Conservation (phyloP, 2,113 vertebrate genomes). For the Sapayoa aenigma region DNA sequence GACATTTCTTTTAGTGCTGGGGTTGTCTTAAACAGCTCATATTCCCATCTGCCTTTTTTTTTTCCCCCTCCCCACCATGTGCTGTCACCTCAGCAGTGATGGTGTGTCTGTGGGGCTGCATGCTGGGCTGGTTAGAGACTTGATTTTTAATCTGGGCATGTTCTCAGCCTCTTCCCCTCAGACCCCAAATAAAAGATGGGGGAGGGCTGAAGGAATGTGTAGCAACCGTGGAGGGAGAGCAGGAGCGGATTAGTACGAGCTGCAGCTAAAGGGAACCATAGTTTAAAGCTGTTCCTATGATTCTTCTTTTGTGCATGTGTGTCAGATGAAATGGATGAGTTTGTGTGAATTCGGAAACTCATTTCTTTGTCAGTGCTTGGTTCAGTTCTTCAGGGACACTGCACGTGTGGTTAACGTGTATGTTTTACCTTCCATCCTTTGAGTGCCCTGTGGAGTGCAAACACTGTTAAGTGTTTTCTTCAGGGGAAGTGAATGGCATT, state of each 20-base stretch:
- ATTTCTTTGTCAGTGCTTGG: background rate
- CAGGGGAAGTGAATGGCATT: background rate
- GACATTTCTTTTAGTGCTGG: background rate
- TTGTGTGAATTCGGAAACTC: background rate
- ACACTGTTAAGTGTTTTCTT: background rate
- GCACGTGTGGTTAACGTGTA: background rate
- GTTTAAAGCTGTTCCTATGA: background rate
- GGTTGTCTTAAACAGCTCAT: background rate
- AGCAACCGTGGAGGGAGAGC: background rate
- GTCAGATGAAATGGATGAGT: background rate
- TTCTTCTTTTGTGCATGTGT: background rate
- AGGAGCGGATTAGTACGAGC: background rate
- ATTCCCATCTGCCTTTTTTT: background rate
- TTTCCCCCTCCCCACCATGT: fast-evolving
- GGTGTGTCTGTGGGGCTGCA: background rate
- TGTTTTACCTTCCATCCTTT: background rate
- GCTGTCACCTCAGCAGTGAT: background rate
- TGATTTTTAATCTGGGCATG: background rate
- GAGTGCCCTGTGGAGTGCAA: background rate
- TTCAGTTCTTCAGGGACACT: background rate
- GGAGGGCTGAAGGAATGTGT: background rate
- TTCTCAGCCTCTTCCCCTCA: background rate
- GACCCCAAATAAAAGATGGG: background rate
- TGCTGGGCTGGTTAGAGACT: background rate
- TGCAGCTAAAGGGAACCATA: background rate